Evolutionary conservation across 2,113 vertebrate genomes (phyloP), one percentile per base, ranked within the genome.

Genomic region (Petrocephalus microphthalmus): DNA sequence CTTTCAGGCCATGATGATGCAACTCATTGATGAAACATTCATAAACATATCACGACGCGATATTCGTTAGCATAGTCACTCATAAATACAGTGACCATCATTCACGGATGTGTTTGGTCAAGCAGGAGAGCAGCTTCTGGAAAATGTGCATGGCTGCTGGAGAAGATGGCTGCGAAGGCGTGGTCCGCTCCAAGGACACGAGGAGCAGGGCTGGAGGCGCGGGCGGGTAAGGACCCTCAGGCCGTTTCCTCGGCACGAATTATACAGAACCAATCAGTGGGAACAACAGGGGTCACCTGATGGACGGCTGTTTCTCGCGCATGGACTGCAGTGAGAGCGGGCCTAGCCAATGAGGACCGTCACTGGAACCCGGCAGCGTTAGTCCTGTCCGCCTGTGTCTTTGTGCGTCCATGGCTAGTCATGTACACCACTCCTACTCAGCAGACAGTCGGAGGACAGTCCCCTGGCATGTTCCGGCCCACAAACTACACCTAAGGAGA

Each of bases 51-150:
- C 22, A 60, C 22, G 25, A 7, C 10, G 22, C n/a, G n/a, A 47
- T 47, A 60, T 60, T 8, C 22, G 4, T 37, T 37, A 7, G 29
- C 67, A 74, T 37, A 33, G 13, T 7, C 67, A 15, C 67, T 78
- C 33, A 17, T 54, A 42, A 19, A 42, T 33, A 78, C 33, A 37
- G 17, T 42, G 6, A 42, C 29, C 33, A 6, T n/a, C n/a, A n/a
- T n/a, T n/a, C 84, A 83, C 53, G 89, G 53, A 64, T 86, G 67
- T 88, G 67, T 57, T 56, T 85, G 54, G 22, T 91, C 88, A 88
- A 93, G 60, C 91, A 97, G 96, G 95, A 95, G 90, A 97, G 94
- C 92, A 95, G 95, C 92, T 94, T 96, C 92, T 96, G 96, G 96
- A 96, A 95, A 92, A 94, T 95, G 93, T 97, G 96, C 88, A 89